These are phyloP conservation scores for Sebastes schlegelii DNA, from an alignment of 2,113 vertebrate genomes.

Conservation along the genomic window DNA sequence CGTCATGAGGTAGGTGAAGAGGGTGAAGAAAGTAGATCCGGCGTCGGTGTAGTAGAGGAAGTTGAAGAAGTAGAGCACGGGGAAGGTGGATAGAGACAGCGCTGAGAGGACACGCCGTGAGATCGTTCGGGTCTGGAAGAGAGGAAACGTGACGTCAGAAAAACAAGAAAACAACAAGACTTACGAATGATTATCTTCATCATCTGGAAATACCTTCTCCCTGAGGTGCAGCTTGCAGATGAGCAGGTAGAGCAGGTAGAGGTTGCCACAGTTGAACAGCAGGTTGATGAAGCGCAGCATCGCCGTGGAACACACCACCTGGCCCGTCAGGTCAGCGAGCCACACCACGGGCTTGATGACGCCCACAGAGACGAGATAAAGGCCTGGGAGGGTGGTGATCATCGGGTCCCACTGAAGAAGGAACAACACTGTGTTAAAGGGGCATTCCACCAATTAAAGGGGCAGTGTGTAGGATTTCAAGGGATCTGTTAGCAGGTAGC, in stretches of 20 bases:
- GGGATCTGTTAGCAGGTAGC: too few relatives aligned
- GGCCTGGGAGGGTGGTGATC: conserved; percentile 95
- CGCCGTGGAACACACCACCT: conserved; percentile 89
- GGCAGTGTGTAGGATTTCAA: too few relatives aligned
- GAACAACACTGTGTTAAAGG: not conserved
- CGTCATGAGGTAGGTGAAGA: conserved; percentile 97
- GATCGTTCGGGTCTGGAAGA: conserved; percentile 83
- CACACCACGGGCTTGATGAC: conserved; percentile 89
- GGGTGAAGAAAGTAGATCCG: conserved; percentile 95
- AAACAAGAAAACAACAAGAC: not conserved
- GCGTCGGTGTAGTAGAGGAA: conserved; percentile 98
- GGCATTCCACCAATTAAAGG: not conserved
- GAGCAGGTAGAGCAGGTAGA: conserved; percentile 93
- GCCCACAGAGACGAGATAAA: conserved; percentile 93
- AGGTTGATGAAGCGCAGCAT: conserved; percentile 97
- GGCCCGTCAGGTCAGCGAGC: conserved; percentile 89
- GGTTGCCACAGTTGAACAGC: conserved; percentile 93
- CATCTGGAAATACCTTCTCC: conserved; percentile 87
- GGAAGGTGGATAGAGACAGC: conserved; percentile 90
- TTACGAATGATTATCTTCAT: rapidly evolving
- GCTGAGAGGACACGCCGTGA: conserved; percentile 89
- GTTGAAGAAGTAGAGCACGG: conserved; percentile 97
- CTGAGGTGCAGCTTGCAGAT: conserved; percentile 88
- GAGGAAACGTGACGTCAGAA: not conserved
- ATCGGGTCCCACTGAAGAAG: conserved; percentile 94